Conservation (phyloP, 92 coral and sea anemone genomes). For the Actinernus sp. region DNA sequence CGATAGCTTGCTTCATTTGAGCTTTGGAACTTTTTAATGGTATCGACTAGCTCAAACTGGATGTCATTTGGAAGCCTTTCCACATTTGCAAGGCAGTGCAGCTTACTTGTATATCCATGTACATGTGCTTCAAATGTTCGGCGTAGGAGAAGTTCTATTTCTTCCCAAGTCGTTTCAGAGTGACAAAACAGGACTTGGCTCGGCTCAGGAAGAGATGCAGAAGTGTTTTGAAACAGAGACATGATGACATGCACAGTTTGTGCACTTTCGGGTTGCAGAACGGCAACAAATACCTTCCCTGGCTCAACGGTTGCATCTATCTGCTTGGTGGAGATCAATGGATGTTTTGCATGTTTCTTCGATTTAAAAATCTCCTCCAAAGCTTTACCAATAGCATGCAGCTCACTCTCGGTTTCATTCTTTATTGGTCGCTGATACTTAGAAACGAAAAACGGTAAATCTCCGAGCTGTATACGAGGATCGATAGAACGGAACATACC, state of each 20-base stretch:
- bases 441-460: constrained; percentile 31
- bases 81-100: constrained; percentile 94
- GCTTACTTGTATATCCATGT: constrained; percentile 38
- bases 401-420: constrained; percentile 26
- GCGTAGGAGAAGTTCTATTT: constrained; percentile 80
- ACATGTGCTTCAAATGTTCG: constrained; percentile 78
- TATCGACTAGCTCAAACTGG: constrained; percentile 84
- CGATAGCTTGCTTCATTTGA: constrained; percentile 47
- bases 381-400: constrained; percentile 66
- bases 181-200: constrained; percentile 90
- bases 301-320: constrained; percentile 76
- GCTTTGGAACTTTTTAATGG: constrained; percentile 49
- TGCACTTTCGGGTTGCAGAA: constrained; percentile 77
- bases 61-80: constrained; percentile 87
- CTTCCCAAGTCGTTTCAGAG: constrained; percentile 90
- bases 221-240: constrained; percentile 75
- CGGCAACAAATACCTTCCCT: constrained; percentile 87
- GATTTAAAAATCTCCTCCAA: constrained; percentile 64
- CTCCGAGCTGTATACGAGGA: constrained; percentile 30
- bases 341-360: constrained; percentile 1
- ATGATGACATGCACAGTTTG: constrained; percentile 83
- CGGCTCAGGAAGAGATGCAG: constrained; percentile 79
- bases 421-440: constrained; percentile 43
- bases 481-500: constrained; percentile 79
- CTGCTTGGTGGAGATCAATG: background rate